phyloP scores from a whole-genome alignment of 92 coral and sea anemone genomes.

The Micromussa lordhowensis region DNA sequence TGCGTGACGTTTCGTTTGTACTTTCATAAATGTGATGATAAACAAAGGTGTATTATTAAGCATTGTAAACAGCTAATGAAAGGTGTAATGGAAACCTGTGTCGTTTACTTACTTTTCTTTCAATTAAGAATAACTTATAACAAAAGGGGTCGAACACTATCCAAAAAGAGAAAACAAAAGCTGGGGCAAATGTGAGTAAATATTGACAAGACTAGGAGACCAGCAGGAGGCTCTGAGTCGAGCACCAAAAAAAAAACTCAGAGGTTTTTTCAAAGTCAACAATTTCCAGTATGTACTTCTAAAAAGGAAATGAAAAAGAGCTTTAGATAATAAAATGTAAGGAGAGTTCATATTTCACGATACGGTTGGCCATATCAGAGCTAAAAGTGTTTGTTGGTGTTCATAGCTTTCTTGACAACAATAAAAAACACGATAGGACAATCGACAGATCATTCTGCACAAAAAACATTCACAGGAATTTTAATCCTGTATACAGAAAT shows the following conservation, averaged over 20 bases:
- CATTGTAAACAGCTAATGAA: constrained; percentile 10
- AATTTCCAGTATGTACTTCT: constrained; percentile 5
- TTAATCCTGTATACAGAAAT: not conserved
- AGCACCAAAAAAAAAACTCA: not conserved
- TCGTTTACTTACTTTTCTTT: constrained; percentile 20
- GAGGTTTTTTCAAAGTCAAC: constrained; percentile 11
- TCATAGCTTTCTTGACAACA: not conserved
- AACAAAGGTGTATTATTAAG: not conserved
- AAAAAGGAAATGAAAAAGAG: constrained; percentile 6
- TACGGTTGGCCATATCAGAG: not conserved
- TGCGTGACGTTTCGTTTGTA: constrained; percentile 25
- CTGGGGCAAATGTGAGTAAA: not conserved
- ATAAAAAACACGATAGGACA: not conserved
- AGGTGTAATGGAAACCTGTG: not conserved
- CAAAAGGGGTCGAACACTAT: constrained; percentile 3
- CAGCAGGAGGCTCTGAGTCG: not conserved
- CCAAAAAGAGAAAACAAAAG: not conserved
- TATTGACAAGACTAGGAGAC: constrained; percentile 7
- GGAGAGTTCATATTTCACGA: not conserved
- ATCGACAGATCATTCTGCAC: too few relatives aligned
- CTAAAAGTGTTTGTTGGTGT: not conserved
- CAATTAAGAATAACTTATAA: constrained; percentile 21
- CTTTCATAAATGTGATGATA: not conserved
- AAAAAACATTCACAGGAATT: not conserved
- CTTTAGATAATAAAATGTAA: constrained; percentile 15